phyloP scores from a whole-genome alignment of 2,888 invertebrate genomes.

The Atherix ibis region DNA sequence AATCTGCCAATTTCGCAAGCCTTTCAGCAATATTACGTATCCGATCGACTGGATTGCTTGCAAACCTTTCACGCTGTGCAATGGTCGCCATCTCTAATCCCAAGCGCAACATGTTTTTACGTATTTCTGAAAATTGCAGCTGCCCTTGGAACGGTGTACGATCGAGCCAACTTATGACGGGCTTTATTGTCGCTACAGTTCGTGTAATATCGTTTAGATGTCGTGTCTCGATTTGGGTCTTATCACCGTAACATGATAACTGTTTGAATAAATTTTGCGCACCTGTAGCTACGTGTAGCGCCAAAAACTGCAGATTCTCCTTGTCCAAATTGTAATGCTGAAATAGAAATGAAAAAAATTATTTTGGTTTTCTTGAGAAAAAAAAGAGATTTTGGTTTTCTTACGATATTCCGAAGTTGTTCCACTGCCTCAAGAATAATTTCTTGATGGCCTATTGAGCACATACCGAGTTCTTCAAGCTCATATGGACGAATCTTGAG shows the following conservation, averaged over 20 bases:
- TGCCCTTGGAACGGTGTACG: constrained; percentile 35
- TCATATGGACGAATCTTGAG: constrained; percentile 76
- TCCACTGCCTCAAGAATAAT: constrained; percentile 84
- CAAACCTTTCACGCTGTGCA: constrained; percentile 81
- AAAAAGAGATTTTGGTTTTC: constrained; percentile 17
- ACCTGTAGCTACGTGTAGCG: constrained; percentile 67
- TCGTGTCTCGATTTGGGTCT: constrained; percentile 55
- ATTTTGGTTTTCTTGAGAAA: constrained; percentile 1
- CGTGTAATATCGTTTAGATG: constrained; percentile 74
- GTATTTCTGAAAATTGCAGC: constrained; percentile 49
- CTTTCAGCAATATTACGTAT: constrained; percentile 51
- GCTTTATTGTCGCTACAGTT: constrained; percentile 69
- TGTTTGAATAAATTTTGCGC: constrained; percentile 64
- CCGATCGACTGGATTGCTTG: constrained; percentile 67
- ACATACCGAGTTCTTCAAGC: constrained; percentile 71
- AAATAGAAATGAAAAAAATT: constrained; percentile 15
- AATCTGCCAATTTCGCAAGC: constrained; percentile 65
- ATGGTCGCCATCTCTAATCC: constrained; percentile 78
- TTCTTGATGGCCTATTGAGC: constrained; percentile 84
- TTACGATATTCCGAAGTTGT: constrained; percentile 73
- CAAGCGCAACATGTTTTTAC: constrained; percentile 55
- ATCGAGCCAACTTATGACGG: constrained; percentile 82
- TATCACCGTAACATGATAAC: constrained; percentile 38
- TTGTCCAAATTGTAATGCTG: constrained; percentile 83
- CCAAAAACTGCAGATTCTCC: constrained; percentile 82